Percentiles rank a stretch among this genome's conserved stretches.
phyloP scores from a whole-genome alignment of 2,888 invertebrate species.

The Clitarchus hookeri region DNA sequence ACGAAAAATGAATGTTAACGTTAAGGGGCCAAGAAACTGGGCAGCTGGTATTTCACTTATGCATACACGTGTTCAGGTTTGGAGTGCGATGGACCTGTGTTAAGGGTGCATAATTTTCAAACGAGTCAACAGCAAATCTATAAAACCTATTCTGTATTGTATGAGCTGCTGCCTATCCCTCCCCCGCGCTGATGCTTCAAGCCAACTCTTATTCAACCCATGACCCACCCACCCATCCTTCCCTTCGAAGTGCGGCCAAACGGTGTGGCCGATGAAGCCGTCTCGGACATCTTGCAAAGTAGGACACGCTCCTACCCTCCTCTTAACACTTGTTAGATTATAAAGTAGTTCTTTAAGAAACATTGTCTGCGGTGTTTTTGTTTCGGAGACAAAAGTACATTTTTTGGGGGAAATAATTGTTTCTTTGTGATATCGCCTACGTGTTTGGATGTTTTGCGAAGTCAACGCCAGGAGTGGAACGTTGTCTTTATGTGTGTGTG shows the following conservation, averaged over 20 bases:
- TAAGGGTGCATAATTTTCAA: too few relatives aligned
- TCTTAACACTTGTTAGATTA: not conserved
- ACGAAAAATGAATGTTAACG: too few relatives aligned
- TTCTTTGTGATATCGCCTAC: not conserved
- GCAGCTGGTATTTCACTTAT: too few relatives aligned
- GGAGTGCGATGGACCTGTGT: too few relatives aligned
- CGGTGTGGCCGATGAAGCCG: not conserved
- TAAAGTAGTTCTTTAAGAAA: not conserved
- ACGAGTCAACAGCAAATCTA: too few relatives aligned
- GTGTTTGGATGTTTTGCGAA: not conserved
- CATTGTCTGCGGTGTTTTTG: not conserved
- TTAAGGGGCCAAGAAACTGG: too few relatives aligned
- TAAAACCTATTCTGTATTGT: not conserved
- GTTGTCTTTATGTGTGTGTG: not conserved
- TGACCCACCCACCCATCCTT: not conserved
- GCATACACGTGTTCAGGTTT: too few relatives aligned
- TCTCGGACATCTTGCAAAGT: not conserved
- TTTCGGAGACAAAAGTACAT: too few relatives aligned
- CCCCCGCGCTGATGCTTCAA: too few relatives aligned
- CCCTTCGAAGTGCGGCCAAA: not conserved
- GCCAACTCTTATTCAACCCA: not conserved
- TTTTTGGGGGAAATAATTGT: too few relatives aligned
- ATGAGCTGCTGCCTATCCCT: not conserved
- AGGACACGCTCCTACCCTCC: not conserved
- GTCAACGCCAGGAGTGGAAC: not conserved